phyloP scores from a whole-genome alignment of 2,113 vertebrate genomes.

The Malurus melanocephalus region DNA sequence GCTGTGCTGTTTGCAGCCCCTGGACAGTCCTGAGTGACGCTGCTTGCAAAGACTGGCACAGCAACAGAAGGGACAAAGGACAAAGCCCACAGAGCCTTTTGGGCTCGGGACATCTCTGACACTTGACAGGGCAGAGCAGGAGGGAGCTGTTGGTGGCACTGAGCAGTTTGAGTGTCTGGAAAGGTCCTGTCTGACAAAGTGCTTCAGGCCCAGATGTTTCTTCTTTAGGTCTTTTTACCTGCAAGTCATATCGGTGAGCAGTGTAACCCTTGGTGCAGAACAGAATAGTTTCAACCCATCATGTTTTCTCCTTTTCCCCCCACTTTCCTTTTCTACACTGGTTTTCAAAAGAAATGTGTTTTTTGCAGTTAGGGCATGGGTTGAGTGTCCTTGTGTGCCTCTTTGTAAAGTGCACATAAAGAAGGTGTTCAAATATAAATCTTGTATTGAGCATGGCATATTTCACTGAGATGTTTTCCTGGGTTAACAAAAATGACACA shows the following conservation, averaged over 20 bases:
- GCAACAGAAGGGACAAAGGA: background rate
- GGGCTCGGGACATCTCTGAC: no score
- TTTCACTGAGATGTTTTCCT: background rate
- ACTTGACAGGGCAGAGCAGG: background rate
- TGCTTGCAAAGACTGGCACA: background rate
- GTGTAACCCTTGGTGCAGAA: background rate
- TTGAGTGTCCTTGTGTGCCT: background rate
- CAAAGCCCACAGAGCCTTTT: background rate
- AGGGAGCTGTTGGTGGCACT: background rate
- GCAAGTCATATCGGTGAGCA: background rate
- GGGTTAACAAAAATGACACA: background rate
- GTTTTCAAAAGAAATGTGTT: background rate
- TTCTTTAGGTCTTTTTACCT: background rate
- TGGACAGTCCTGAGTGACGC: fast-evolving
- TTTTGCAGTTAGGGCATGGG: fast-evolving
- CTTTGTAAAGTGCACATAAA: background rate
- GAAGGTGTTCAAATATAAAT: background rate
- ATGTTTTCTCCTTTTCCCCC: background rate
- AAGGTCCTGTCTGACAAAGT: background rate
- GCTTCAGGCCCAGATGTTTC: background rate
- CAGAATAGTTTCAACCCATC: background rate
- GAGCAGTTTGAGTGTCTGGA: fast-evolving
- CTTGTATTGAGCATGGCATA: background rate
- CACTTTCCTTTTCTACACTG: background rate
- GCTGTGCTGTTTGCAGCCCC: fast-evolving